Evolutionary conservation across 1,140 invertebrate species (phyloP).

Genomic region (Drosophila varians): DNA sequence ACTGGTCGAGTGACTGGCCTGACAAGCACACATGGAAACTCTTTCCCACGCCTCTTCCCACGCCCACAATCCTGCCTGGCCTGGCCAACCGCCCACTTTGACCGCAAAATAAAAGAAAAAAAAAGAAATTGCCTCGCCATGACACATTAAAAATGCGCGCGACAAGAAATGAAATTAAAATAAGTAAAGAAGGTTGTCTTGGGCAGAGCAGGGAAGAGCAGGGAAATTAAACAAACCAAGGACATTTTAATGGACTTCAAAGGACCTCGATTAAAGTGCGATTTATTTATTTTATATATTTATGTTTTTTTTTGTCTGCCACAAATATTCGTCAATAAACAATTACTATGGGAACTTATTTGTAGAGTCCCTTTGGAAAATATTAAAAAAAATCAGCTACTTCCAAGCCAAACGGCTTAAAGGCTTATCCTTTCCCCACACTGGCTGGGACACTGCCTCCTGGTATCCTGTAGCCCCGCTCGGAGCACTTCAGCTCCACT

Average conservation of each 20-base stretch:
- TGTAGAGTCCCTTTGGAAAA: not conserved
- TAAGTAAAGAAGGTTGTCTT: not conserved
- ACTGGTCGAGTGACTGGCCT: constrained; percentile 47
- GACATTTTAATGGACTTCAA: too few species aligned
- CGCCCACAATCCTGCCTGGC: not conserved
- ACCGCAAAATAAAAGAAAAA: constrained; percentile 8
- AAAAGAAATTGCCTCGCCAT: constrained; percentile 7
- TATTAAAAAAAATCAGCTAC: not conserved
- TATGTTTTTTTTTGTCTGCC: too few species aligned
- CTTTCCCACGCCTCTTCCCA: constrained; percentile 13
- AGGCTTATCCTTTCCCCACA: not conserved
- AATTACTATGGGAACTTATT: not conserved
- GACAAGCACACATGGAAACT: constrained; percentile 45
- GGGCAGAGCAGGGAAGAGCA: not conserved
- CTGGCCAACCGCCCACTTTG: not conserved
- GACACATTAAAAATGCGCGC: constrained; percentile 25
- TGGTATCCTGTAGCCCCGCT: not conserved
- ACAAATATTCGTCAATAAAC: too few species aligned
- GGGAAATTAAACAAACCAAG: not conserved
- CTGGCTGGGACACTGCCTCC: not conserved
- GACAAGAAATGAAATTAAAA: not conserved
- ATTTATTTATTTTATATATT: too few species aligned
- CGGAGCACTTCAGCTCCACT: not conserved
- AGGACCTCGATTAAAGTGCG: too few species aligned
- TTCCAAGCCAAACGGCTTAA: not conserved